phyloP scores from a whole-genome alignment of 2,797 vertebrate species.

The Jordanella pulchra region DNA sequence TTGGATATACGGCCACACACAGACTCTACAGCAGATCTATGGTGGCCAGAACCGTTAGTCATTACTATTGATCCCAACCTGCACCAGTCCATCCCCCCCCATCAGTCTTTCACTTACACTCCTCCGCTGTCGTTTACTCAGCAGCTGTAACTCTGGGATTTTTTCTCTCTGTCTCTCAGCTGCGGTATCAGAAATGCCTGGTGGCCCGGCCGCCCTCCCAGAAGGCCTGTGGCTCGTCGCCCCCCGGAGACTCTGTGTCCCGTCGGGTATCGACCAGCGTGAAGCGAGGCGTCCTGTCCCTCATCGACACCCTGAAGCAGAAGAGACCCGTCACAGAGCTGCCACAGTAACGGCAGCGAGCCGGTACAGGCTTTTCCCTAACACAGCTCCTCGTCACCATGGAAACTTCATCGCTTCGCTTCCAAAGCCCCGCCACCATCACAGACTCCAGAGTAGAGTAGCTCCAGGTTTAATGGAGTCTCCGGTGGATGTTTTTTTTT shows the following conservation, averaged over 20 bases:
- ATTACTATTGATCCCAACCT: slow-evolving; percentile 67
- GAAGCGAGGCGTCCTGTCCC: slow-evolving; percentile 93
- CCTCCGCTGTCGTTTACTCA: slow-evolving; percentile 30
- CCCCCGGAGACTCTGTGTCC: slow-evolving; percentile 91
- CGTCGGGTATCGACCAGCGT: slow-evolving; percentile 95
- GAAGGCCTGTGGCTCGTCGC: slow-evolving; percentile 88
- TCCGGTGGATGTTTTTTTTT: slow-evolving; percentile 8
- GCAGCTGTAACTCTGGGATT: slow-evolving; percentile 56
- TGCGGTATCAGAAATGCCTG: slow-evolving; percentile 98
- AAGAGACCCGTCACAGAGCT: slow-evolving; percentile 90
- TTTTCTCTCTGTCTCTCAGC: slow-evolving; percentile 70
- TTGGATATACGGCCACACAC: slow-evolving; percentile 42
- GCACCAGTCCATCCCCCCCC: slow-evolving; percentile 17
- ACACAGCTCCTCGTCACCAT: slow-evolving; percentile 48
- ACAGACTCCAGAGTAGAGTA: slow-evolving; percentile 50
- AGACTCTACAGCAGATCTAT: slow-evolving; percentile 52
- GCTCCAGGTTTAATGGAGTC: slow-evolving; percentile 23
- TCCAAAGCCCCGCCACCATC: slow-evolving; percentile 38
- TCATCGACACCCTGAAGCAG: slow-evolving; percentile 99
- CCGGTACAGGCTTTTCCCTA: slow-evolving; percentile 11
- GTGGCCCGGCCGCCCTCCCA: slow-evolving; percentile 94
- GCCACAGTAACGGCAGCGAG: slow-evolving; percentile 79
- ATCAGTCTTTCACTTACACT: slow-evolving; percentile 3
- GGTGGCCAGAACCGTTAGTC: slow-evolving; percentile 60
- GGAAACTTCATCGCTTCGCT: slow-evolving; percentile 56